Evolutionary conservation across 2,113 vertebrate genomes (phyloP).

Genomic region (Alligator mississippiensis): DNA sequence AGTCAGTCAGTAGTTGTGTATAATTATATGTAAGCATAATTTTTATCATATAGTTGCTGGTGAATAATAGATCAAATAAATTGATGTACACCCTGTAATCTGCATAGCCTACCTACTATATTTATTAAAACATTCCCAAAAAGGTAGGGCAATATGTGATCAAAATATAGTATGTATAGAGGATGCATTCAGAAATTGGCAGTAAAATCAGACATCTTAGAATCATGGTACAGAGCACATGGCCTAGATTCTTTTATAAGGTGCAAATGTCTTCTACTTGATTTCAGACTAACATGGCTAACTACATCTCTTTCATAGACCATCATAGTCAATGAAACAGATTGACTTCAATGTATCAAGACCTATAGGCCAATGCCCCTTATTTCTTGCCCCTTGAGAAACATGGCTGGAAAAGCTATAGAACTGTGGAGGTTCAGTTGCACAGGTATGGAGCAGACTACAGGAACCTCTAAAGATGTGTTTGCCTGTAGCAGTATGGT

Average conservation of each 20-base stretch:
- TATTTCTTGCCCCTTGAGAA: accelerated
- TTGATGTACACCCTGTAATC: slow-evolving; percentile 8
- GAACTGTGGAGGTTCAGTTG: background rate
- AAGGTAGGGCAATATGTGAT: slow-evolving; percentile 19
- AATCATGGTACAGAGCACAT: background rate
- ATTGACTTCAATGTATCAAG: background rate
- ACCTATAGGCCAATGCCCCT: background rate
- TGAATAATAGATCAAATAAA: slow-evolving; percentile 52
- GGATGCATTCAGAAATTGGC: background rate
- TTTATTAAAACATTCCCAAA: slow-evolving; percentile 21
- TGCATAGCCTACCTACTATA: slow-evolving; percentile 31
- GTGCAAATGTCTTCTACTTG: too few species aligned
- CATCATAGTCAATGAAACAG: background rate
- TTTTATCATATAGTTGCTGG: slow-evolving; percentile 60
- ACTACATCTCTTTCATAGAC: background rate
- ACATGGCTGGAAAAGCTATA: background rate
- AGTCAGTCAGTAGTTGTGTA: slow-evolving; percentile 60
- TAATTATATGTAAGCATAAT: slow-evolving; percentile 51
- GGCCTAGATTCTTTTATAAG: background rate
- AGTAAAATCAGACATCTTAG: background rate
- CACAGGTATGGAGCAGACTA: accelerated
- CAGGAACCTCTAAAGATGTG: background rate
- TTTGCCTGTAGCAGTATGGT: accelerated
- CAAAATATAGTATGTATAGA: background rate
- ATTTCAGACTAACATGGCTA: too few species aligned